Evolutionary conservation across 2,888 invertebrate species (phyloP), one percentile per base, ranked within the genome.

Genomic region (Crematogaster levior): DNA sequence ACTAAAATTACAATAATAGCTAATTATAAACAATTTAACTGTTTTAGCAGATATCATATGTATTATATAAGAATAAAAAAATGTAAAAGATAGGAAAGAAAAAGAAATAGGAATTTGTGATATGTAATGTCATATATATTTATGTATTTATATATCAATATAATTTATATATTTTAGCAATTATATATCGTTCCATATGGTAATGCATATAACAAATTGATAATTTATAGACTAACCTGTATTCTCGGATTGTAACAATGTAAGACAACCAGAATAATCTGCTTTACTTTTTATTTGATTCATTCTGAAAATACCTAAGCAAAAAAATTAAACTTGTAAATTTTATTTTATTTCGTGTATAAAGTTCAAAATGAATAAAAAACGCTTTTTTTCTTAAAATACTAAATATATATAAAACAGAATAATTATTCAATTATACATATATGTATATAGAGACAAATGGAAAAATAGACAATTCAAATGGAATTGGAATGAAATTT

Each of bases 221-320:
- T 5, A 40, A 48, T 72, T n/a, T 1, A n/a, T 72, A 21, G 3
- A 56, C 70, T 3, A 24, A 72, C 72, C 56, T 56, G 53, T n/a
- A 12, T 1, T 56, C 9, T 56, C 40, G 9, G 40, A 40, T 40
- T 56, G 37, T 3, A 10, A 1, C 2, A 40, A 3, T 15, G n/a
- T n/a, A 1, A 0, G 24, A 1, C 27, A 15, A 56, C 9, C 27
- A n/a, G 46, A n/a, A 9, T 72, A 27, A 18, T 40, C 5, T 27
- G 21, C 0, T 18, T 10, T 56, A 1, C 0, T 15, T 27, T 9
- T 56, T n/a, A 24, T 12, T n/a, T 6, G 12, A 56, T 5, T 27
- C 56, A 72, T 72, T 30, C 40, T 56, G 6, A 27, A 27, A 18
- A 10, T 27, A 40, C 7, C n/a, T 72, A 4, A 6, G 3, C 18